A percentile compares a stretch with the other conserved stretches of the same genome.
Evolutionary conservation across 2,888 invertebrate species (phyloP).

Genomic region (Crossocerus cetratus): DNA sequence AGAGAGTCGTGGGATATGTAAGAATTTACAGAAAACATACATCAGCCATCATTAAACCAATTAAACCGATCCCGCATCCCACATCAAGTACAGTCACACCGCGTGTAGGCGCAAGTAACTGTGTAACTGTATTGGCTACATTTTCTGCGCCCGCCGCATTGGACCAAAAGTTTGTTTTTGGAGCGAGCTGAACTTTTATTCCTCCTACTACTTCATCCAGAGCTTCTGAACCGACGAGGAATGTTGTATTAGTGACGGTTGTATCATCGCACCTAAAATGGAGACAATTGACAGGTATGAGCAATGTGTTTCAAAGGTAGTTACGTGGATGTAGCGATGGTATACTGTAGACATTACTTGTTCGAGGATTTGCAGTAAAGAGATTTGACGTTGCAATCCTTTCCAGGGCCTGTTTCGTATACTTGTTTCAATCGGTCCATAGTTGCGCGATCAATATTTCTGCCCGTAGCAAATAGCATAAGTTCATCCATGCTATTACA

Average conservation of each 20-base stretch:
- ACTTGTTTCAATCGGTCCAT: conserved; percentile 71
- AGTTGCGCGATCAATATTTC: conserved; percentile 65
- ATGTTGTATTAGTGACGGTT: conserved; percentile 68
- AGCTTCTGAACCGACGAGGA: conserved; percentile 72
- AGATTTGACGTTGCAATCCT: conserved; percentile 73
- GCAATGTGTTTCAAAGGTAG: not conserved
- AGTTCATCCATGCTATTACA: conserved; percentile 72
- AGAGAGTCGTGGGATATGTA: too few species aligned
- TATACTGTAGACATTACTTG: conserved; percentile 58
- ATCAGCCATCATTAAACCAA: conserved; percentile 71
- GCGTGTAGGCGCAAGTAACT: conserved; percentile 63
- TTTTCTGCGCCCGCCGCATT: conserved; percentile 72
- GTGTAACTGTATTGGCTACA: conserved; percentile 67
- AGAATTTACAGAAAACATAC: conserved; percentile 60
- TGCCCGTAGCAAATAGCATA: conserved; percentile 74
- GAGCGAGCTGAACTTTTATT: conserved; percentile 72
- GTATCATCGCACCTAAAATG: conserved; percentile 60
- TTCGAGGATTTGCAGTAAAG: conserved; percentile 73
- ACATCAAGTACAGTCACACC: conserved; percentile 71
- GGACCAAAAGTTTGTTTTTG: conserved; percentile 74
- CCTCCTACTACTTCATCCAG: conserved; percentile 71
- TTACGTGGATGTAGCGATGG: too few species aligned
- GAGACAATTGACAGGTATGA: not conserved
- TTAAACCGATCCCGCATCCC: conserved; percentile 73
- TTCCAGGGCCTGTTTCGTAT: conserved; percentile 70